These are phyloP conservation scores for Labeo catla DNA, from an alignment of 2,113 vertebrate species.

Conservation along the genomic window DNA sequence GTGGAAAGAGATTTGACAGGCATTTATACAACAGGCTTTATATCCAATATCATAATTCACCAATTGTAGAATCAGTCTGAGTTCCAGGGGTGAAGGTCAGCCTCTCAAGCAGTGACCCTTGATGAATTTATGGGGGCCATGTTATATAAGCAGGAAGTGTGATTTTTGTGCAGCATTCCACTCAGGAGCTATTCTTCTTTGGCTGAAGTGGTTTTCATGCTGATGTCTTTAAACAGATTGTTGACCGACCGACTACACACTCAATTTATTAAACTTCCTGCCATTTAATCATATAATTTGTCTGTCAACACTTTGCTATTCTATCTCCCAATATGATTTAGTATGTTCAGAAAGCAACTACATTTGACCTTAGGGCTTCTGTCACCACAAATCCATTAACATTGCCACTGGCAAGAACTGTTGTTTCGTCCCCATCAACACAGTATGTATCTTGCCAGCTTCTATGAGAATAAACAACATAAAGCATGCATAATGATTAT, in stretches of 20 bases:
- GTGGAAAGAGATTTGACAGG: neutral
- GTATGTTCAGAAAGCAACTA: neutral
- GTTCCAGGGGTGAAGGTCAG: conserved; percentile 7
- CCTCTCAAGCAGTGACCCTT: conserved; percentile 42
- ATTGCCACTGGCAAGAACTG: conserved; percentile 3
- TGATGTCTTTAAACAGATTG: conserved; percentile 28
- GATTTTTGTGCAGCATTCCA: conserved; percentile 44
- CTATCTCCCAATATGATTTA: neutral
- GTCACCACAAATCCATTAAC: conserved; percentile 42
- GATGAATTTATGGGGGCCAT: conserved; percentile 38
- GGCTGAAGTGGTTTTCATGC: conserved; percentile 25
- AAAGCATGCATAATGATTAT: neutral
- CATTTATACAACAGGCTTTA: neutral
- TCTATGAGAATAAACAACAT: neutral
- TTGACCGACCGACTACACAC: conserved; percentile 22
- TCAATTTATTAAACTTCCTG: conserved; percentile 46
- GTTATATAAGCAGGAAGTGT: conserved; percentile 58
- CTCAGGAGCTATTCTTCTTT: neutral
- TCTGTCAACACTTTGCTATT: conserved; percentile 38
- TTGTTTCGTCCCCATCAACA: neutral
- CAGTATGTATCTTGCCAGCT: neutral
- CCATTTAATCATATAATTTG: conserved; percentile 31
- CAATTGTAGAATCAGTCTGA: neutral
- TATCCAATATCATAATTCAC: neutral
- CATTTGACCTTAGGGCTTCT: conserved; percentile 25